Evolutionary conservation across 2,888 invertebrate genomes (phyloP).

Genomic region (Callyntrura sp.): DNA sequence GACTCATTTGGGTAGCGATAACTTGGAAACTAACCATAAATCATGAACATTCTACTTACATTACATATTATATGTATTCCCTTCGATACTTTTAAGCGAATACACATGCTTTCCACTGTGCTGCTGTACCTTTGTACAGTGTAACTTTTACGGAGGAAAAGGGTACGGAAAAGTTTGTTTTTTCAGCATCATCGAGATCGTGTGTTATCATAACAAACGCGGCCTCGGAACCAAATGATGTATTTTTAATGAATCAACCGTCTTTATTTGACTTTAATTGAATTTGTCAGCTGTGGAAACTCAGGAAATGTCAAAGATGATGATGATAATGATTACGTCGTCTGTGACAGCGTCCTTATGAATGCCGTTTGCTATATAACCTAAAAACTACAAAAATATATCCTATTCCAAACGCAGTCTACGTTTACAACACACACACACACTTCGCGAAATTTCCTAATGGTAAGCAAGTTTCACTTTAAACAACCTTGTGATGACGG

Average conservation of each 20-base stretch:
- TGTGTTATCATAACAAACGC: conserved; percentile 23
- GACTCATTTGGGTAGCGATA: too few relatives aligned
- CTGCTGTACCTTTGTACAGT: too few relatives aligned
- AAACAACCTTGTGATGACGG: too few relatives aligned
- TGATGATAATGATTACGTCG: conserved; percentile 2
- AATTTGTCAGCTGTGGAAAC: conserved; percentile 42
- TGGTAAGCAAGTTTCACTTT: too few relatives aligned
- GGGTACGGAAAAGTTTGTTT: conserved; percentile 23
- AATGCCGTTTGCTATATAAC: conserved; percentile 6
- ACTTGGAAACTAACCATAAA: too few relatives aligned
- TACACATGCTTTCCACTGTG: too few relatives aligned
- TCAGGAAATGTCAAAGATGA: conserved; percentile 29
- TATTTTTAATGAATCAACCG: conserved; percentile 42
- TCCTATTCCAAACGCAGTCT: not conserved
- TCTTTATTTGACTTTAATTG: conserved; percentile 42
- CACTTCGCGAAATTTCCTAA: not conserved
- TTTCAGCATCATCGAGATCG: conserved; percentile 19
- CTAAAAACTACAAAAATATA: not conserved
- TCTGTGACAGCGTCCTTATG: conserved; percentile 11
- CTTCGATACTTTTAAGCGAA: too few relatives aligned
- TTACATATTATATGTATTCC: too few relatives aligned
- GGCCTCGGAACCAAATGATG: conserved; percentile 24
- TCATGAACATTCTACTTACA: too few relatives aligned
- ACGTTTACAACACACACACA: not conserved
- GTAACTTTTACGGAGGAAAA: not conserved